Conservation (phyloP, 2,797 vertebrate species). For the Streptopelia turtur region DNA sequence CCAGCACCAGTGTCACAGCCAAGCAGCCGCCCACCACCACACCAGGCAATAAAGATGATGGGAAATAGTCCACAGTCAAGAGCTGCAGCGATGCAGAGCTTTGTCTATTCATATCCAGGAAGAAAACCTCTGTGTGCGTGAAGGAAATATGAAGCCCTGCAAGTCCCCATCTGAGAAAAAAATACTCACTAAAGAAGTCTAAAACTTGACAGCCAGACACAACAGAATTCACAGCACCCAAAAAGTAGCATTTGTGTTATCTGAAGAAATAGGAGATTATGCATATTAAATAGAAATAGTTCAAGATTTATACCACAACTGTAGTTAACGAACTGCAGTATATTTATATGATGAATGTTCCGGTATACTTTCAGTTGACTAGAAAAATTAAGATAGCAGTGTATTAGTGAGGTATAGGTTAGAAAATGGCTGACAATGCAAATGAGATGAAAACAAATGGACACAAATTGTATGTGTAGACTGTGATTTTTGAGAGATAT, state of each 20-base stretch:
- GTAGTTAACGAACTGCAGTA: not conserved
- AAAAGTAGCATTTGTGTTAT: not conserved
- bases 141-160: accelerated
- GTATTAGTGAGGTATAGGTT: not conserved
- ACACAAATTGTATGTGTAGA: not conserved
- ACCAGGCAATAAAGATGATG: not conserved
- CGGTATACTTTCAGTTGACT: not conserved
- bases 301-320: not conserved
- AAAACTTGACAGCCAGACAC: not conserved
- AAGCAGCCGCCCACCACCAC: not conserved
- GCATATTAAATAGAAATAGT: not conserved
- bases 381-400: not conserved
- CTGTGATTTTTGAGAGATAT: not conserved
- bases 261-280: not conserved
- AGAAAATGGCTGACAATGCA: not conserved
- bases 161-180: not conserved
- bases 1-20: not conserved
- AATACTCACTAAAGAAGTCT: not conserved
- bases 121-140: not conserved
- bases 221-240: not conserved
- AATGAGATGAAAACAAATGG: not conserved
- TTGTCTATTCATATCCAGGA: not conserved
- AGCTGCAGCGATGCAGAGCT: not conserved
- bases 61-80: accelerated
- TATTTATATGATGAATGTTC: not conserved